Evolutionary conservation across 1,140 invertebrate species (phyloP).

Genomic region (Drosophila serrata): DNA sequence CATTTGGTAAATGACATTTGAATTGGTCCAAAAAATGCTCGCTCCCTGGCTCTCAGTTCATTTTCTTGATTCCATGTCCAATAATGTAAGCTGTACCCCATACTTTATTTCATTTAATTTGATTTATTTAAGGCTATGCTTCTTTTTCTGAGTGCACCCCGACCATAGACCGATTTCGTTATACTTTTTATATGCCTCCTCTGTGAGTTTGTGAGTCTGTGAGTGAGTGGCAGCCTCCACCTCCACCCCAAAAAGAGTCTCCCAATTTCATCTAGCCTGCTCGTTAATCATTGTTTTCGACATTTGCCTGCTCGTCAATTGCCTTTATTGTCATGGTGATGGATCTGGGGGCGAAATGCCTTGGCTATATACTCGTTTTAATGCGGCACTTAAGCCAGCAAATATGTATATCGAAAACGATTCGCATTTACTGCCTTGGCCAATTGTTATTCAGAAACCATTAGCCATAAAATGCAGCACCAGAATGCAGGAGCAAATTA

Average conservation of each 20-base stretch:
- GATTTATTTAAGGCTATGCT: not conserved
- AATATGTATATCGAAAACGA: conserved; percentile 62
- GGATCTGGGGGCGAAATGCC: conserved; percentile 27
- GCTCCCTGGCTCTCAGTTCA: no score
- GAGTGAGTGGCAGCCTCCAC: conserved; percentile 61
- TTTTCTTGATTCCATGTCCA: not conserved
- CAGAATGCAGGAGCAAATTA: conserved; percentile 73
- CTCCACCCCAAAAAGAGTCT: conserved; percentile 1
- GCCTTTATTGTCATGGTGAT: conserved; percentile 83
- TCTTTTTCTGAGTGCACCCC: conserved; percentile 12
- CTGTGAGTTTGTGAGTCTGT: conserved; percentile 38
- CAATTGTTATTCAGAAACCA: conserved; percentile 79
- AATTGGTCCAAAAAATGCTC: not conserved
- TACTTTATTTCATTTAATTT: not conserved
- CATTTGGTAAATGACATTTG: conserved; percentile 4
- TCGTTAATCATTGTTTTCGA: conserved; percentile 84
- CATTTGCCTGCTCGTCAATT: conserved; percentile 81
- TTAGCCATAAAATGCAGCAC: conserved; percentile 81
- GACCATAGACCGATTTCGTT: conserved; percentile 12
- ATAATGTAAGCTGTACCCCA: not conserved
- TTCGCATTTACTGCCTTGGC: conserved; percentile 23
- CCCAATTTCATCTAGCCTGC: conserved; percentile 48
- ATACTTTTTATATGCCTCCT: conserved; percentile 25
- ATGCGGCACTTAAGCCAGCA: conserved; percentile 79
- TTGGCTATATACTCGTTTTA: conserved; percentile 59